A percentile compares a stretch with the other conserved stretches of the same genome.
Evolutionary conservation across 1,140 invertebrate species (phyloP).

Genomic region (Philopotamus ludificatus): DNA sequence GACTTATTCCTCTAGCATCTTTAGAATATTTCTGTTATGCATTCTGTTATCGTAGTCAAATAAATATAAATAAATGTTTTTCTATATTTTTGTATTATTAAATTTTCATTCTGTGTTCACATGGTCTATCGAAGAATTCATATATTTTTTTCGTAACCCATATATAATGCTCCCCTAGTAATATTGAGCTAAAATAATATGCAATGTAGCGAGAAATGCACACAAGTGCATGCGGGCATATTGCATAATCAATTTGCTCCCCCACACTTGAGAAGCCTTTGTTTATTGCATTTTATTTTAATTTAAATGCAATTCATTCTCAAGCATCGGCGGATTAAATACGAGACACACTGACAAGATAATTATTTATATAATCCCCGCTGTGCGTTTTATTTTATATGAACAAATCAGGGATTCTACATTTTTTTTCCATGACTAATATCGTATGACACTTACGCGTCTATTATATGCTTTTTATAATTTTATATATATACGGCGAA

Average conservation of each 20-base stretch:
- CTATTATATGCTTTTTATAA: background rate
- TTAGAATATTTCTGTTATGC: too few relatives aligned
- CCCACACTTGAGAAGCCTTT: background rate
- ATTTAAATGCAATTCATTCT: background rate
- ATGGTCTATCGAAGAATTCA: too few relatives aligned
- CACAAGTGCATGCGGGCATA: conserved; percentile 6
- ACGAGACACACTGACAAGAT: background rate
- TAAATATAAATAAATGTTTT: too few relatives aligned
- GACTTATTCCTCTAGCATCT: too few relatives aligned
- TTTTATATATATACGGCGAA: background rate
- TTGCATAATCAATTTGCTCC: conserved; percentile 1
- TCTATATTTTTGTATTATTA: too few relatives aligned
- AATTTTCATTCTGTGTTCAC: too few relatives aligned
- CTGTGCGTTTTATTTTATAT: too few relatives aligned
- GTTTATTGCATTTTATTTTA: background rate
- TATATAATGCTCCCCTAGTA: background rate
- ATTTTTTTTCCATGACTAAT: too few relatives aligned
- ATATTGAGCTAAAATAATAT: background rate
- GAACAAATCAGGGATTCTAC: too few relatives aligned
- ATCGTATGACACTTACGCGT: background rate
- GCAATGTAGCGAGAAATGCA: too few relatives aligned
- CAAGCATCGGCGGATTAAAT: background rate
- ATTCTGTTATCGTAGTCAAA: too few relatives aligned
- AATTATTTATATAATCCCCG: too few relatives aligned
- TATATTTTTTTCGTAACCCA: background rate